Evolutionary conservation across 2,113 vertebrate genomes (phyloP).

Genomic region (Puma concolor): DNA sequence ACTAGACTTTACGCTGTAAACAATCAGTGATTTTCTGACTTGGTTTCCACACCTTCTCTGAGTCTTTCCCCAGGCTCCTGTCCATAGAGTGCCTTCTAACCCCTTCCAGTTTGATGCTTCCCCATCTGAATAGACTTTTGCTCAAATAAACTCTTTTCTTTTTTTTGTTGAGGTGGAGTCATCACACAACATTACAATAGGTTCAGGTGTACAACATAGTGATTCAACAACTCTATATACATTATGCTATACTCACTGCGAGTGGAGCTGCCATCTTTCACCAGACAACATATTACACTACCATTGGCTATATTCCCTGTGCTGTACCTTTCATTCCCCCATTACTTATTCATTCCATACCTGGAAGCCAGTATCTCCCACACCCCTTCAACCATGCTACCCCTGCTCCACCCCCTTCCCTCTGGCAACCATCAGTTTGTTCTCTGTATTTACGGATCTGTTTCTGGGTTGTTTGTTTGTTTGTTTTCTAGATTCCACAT

Average conservation of each 20-base stretch:
- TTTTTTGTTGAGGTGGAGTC: background rate
- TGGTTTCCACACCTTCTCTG: background rate
- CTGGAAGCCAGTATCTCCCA: background rate
- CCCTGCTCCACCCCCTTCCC: background rate
- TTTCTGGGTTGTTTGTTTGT: background rate
- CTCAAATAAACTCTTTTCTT: background rate
- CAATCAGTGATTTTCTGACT: background rate
- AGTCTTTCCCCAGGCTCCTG: background rate
- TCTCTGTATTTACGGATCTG: background rate
- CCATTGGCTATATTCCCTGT: background rate
- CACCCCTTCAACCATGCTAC: background rate
- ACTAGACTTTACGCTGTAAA: background rate
- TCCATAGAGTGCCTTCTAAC: background rate
- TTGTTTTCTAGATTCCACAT: background rate
- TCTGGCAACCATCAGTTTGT: background rate
- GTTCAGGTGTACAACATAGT: background rate
- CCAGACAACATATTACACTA: background rate
- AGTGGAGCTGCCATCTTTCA: background rate
- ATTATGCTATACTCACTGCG: background rate
- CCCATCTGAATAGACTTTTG: background rate
- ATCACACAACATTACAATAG: background rate
- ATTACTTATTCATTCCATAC: background rate
- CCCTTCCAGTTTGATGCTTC: background rate
- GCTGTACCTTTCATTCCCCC: background rate
- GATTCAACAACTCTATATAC: background rate